Conservation (phyloP, 35 echinoderm and acorn worm species). For the Ptychodera flava region DNA sequence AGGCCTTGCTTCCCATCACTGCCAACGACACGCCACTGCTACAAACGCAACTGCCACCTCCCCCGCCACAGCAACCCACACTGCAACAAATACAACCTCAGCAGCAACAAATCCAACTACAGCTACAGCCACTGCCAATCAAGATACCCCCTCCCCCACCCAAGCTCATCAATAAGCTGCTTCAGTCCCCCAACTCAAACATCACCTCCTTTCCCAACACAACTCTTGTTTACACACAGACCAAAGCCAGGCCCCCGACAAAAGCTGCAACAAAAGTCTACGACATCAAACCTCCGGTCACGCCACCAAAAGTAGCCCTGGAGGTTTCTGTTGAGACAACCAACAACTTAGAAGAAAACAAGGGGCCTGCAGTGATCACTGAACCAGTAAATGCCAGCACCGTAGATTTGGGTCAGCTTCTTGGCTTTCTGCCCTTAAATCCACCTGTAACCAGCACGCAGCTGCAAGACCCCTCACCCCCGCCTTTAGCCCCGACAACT, state of each 20-base stretch:
- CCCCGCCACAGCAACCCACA: background rate
- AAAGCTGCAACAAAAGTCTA: background rate
- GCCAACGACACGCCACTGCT: background rate
- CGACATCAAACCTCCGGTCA: background rate
- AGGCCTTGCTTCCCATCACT: background rate
- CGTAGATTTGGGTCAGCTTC: slow-evolving; percentile 70
- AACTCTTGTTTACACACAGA: background rate
- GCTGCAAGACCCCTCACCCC: slow-evolving; percentile 45
- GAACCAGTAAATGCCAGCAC: slow-evolving; percentile 59
- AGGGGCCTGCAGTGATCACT: background rate
- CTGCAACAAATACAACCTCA: background rate
- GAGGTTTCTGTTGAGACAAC: background rate
- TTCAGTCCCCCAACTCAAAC: background rate
- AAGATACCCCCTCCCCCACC: background rate
- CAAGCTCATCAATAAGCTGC: background rate
- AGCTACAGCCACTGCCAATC: background rate
- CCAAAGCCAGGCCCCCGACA: background rate
- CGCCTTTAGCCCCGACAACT: slow-evolving; percentile 38
- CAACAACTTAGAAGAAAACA: background rate
- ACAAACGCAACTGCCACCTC: background rate
- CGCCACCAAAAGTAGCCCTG: background rate
- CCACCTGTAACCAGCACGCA: slow-evolving; percentile 29
- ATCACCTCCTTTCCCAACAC: background rate
- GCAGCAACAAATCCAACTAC: background rate
- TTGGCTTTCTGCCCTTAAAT: slow-evolving; percentile 74